These are phyloP conservation scores for Neolamprologus variostigma DNA, from an alignment of 2,113 vertebrate species.

Conservation along the genomic window DNA sequence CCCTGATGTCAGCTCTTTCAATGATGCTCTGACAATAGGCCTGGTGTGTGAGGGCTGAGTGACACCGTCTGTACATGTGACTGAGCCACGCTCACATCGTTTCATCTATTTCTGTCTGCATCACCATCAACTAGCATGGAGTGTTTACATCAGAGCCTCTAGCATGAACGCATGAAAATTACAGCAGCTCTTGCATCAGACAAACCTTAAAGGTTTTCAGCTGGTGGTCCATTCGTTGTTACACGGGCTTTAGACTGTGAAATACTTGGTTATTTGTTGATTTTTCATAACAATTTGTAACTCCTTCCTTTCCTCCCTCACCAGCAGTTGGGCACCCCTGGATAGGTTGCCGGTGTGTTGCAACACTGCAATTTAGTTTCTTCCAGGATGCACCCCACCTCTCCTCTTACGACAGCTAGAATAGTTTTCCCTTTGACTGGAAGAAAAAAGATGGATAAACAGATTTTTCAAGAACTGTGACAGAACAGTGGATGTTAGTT, in stretches of 20 bases:
- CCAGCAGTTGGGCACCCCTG: background rate
- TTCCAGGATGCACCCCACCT: background rate
- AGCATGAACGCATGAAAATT: background rate
- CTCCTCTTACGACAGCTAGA: background rate
- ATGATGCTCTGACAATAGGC: constrained; percentile 37
- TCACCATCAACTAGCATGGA: background rate
- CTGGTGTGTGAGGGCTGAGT: constrained; percentile 30
- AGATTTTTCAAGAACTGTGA: background rate
- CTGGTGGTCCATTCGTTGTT: background rate
- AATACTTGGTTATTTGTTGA: background rate
- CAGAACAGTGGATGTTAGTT: background rate
- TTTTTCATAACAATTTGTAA: background rate
- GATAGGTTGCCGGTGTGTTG: background rate
- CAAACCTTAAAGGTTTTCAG: background rate
- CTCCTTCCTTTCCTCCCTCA: background rate
- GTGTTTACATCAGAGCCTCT: background rate
- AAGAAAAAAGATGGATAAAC: background rate
- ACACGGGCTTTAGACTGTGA: background rate
- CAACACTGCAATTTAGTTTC: background rate
- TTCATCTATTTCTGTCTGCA: background rate
- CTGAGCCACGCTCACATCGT: background rate
- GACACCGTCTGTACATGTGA: background rate
- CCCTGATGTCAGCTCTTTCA: constrained; percentile 40
- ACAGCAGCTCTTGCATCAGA: background rate
- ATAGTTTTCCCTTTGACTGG: background rate